Base-by-base conservation (phyloP, 2,797 vertebrate species). In the Tenualosa ilisha region DNA sequence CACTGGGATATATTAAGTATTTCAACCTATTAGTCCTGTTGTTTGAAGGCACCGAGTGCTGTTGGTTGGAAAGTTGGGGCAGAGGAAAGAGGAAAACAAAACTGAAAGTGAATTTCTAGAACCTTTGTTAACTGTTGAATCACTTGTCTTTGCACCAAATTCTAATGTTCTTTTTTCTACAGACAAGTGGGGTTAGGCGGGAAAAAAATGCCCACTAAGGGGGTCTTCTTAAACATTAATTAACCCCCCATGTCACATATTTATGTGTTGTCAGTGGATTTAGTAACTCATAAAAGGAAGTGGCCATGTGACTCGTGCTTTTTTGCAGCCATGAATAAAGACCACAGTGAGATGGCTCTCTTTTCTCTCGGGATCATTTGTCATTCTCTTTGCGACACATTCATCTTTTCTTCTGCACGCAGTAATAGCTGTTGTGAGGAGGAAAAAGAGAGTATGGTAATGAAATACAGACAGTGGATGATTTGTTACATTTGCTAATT, bases 401-500 rank as follows among this genome's bases (percentile, higher is more conserved):
- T 17, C 72, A 79, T 43, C 2, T 75, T 6, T 7, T n/a, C 6
- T 40, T 0, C 59, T 24, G 22, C 22, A 24, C n/a, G 8, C 59
- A 59, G 20, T 22, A 59, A 3, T 0, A 59, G 0, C 20, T 5
- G 20, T 6, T 22, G 20, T 13, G 56, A 59, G 20, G 31, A 31
- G 31, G 31, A 31, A 20, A 59, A 72, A 68, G 26, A 37, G 12
- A 37, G 26, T 13, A 12, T 37, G 12, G 26, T 2, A 72, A 37
- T 37, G 63, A 68, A 68, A 31, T 37, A 13, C 68, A 75, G 40
- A 31, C 15, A 43, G 17, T 31, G 8, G 26, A 26, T 68, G 37
- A 75, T 75, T 75, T 37, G 68, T 17, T 75, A 40, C 31, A 75
- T 40, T 75, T 75, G 68, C 31, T 6, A 75, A 75, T 75, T 75